Evolutionary conservation across 2,113 vertebrate species (phyloP).

Genomic region (Alligator mississippiensis): DNA sequence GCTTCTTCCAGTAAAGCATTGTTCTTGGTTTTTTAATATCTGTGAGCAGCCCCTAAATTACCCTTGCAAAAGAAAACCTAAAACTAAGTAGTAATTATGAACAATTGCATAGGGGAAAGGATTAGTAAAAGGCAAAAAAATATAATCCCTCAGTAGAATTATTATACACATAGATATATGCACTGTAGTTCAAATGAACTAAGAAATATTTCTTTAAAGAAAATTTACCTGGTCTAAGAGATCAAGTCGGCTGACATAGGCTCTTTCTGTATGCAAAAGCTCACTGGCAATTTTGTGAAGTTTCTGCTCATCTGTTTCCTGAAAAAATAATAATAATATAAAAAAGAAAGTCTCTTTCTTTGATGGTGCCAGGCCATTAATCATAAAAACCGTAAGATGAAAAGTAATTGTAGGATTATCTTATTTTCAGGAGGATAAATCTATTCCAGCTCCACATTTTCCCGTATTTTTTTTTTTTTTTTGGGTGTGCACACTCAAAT

Average conservation of each 20-base stretch:
- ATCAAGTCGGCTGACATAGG: conserved; percentile 90
- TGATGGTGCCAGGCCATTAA: not conserved
- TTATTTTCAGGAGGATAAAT: not conserved
- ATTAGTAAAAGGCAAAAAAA: not conserved
- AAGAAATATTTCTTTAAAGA: not conserved
- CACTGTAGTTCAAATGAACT: not conserved
- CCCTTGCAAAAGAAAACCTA: not conserved
- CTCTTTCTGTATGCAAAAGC: conserved; percentile 95
- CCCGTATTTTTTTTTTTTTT: not conserved
- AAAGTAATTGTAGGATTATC: not conserved
- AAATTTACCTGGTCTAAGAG: conserved; percentile 85
- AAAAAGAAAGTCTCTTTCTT: not conserved
- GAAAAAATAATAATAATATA: conserved; percentile 9
- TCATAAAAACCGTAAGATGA: not conserved
- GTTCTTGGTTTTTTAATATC: too few species aligned
- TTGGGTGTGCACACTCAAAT: not conserved
- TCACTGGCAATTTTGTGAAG: conserved; percentile 95
- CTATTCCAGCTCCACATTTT: not conserved
- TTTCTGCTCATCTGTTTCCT: conserved; percentile 97
- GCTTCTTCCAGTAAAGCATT: too few species aligned
- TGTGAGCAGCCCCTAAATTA: not conserved
- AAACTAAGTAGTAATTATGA: not conserved
- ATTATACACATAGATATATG: not conserved
- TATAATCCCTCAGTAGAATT: not conserved
- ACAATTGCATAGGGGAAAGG: not conserved